Conservation (phyloP, 2,888 invertebrate genomes). For the Troides helena region DNA sequence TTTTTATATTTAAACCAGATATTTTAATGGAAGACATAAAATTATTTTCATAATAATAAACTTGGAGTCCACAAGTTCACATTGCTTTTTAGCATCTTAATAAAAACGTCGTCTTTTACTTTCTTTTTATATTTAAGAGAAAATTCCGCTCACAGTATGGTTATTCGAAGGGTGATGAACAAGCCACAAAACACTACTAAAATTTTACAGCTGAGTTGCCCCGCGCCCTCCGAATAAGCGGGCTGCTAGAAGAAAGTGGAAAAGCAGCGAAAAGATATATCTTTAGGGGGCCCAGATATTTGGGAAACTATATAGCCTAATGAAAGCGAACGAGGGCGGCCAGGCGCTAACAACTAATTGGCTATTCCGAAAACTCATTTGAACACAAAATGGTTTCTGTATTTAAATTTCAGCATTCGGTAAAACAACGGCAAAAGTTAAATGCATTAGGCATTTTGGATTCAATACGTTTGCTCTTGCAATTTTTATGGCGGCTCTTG, state of each 20-base stretch:
- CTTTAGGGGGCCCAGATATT: conserved; percentile 76
- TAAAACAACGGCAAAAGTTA: conserved; percentile 76
- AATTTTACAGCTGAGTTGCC: conserved; percentile 67
- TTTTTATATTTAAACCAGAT: neutral
- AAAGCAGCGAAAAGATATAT: conserved; percentile 75
- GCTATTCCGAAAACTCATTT: conserved; percentile 80
- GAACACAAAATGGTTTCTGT: conserved; percentile 80
- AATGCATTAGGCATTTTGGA: conserved; percentile 67
- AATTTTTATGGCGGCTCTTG: conserved; percentile 27
- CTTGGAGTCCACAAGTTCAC: too few relatives aligned
- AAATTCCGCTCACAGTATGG: conserved; percentile 16
- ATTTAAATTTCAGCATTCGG: conserved; percentile 79
- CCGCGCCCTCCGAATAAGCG: conserved; percentile 57
- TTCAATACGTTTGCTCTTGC: conserved; percentile 38
- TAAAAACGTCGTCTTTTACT: neutral
- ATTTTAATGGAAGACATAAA: neutral
- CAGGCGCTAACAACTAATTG: conserved; percentile 81
- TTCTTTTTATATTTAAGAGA: conserved; percentile 12
- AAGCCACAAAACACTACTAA: conserved; percentile 65
- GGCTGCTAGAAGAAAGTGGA: conserved; percentile 71
- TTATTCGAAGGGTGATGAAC: conserved; percentile 41
- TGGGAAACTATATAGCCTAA: conserved; percentile 79
- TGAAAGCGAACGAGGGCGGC: conserved; percentile 79
- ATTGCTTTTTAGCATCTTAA: neutral
- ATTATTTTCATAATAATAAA: neutral